Evolutionary conservation across 1,140 invertebrate species (phyloP).

Genomic region (Drosophila albomicans): DNA sequence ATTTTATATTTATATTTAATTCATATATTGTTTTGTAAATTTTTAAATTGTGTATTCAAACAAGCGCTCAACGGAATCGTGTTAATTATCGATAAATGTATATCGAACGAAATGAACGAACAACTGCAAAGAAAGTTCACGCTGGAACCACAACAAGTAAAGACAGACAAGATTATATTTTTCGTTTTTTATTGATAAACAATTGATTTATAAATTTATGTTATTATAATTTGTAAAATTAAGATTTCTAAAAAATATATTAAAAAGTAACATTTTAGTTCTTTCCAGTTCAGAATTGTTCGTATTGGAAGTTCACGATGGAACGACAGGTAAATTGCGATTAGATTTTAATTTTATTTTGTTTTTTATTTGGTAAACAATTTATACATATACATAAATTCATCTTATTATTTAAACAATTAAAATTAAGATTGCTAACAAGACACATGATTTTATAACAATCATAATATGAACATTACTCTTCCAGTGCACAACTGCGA

Average conservation of each 20-base stretch:
- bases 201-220: too few species aligned
- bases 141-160: background rate
- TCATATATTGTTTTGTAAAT: background rate
- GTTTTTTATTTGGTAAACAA: conserved; percentile 10
- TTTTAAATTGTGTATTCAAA: background rate
- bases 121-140: background rate
- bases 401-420: conserved; percentile 46
- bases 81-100: background rate
- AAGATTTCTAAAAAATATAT: too few species aligned
- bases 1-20: background rate
- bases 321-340: background rate
- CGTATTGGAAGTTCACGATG: background rate
- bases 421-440: conserved; percentile 38
- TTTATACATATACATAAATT: conserved; percentile 64
- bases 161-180: background rate
- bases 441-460: background rate
- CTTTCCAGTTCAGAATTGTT: too few species aligned
- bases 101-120: background rate
- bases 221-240: too few species aligned
- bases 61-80: background rate
- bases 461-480: background rate
- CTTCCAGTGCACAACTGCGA: conserved; percentile 35
- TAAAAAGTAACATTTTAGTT: too few species aligned
- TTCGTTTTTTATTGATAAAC: background rate
- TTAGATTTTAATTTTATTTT: conserved; percentile 7